These are phyloP conservation scores for Enteromius anoplus DNA, from an alignment of 2,797 vertebrate genomes.

Conservation along the genomic window DNA sequence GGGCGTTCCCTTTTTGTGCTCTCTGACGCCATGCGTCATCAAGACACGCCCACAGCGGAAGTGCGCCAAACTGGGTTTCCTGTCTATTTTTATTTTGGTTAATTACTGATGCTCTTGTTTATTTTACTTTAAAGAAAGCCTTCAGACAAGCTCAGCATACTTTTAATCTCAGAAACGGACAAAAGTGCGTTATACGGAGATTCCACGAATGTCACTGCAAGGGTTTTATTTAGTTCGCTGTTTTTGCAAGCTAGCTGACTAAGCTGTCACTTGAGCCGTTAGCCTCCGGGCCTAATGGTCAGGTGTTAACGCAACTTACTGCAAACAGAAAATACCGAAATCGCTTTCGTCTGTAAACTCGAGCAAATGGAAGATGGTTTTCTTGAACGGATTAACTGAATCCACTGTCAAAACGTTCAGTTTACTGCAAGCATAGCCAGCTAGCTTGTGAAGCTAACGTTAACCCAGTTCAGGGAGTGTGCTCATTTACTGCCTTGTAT, in stretches of 20 bases:
- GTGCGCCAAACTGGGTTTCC: constrained; percentile 41
- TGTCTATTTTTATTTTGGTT: constrained; percentile 39
- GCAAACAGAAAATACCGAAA: not conserved
- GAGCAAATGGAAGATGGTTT: not conserved
- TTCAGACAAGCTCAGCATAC: constrained; percentile 50
- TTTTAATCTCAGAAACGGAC: constrained; percentile 48
- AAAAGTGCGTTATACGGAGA: constrained; percentile 52
- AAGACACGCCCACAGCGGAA: constrained; percentile 44
- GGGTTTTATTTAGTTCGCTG: constrained; percentile 34
- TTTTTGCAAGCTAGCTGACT: constrained; percentile 46
- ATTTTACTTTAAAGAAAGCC: constrained; percentile 30
- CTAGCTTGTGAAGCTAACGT: constrained; percentile 42
- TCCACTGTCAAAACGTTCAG: not conserved
- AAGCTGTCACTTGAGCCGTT: constrained; percentile 41
- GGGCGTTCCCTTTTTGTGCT: not conserved
- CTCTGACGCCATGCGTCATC: not conserved
- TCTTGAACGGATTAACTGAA: not conserved
- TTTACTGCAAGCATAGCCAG: constrained; percentile 21
- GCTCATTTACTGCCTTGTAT: constrained; percentile 28
- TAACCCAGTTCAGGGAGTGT: constrained; percentile 33
- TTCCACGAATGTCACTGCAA: constrained; percentile 38
- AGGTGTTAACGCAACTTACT: constrained; percentile 20
- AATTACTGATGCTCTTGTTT: constrained; percentile 23
- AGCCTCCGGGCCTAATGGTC: constrained; percentile 17
- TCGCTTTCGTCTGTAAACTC: not conserved